phyloP scores from a whole-genome alignment of 2,113 vertebrate species.

The Arothron firmamentum region DNA sequence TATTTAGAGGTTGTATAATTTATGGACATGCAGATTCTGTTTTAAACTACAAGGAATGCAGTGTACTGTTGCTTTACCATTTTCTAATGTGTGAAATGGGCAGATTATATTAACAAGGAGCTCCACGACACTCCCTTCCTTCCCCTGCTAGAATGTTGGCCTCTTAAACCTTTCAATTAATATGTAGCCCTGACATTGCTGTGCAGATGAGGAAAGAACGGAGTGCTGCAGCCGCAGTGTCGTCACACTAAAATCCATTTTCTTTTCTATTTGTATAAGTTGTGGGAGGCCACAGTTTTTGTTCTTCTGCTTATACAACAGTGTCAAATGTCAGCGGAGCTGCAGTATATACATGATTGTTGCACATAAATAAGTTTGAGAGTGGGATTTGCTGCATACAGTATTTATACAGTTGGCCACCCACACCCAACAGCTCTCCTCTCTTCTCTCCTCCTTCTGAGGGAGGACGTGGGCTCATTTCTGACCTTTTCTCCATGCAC shows the following conservation, averaged over 20 bases:
- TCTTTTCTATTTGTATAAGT: neutral
- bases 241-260: neutral
- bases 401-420: slow-evolving; percentile 43
- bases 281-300: slow-evolving; percentile 7
- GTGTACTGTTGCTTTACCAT: too few species aligned
- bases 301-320: neutral
- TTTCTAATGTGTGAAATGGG: too few species aligned
- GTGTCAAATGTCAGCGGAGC: slow-evolving; percentile 6
- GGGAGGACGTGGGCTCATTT: slow-evolving; percentile 60
- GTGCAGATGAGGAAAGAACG: neutral
- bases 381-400: slow-evolving; percentile 26
- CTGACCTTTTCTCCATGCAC: slow-evolving; percentile 60
- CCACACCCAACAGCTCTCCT: slow-evolving; percentile 48
- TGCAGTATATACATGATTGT: neutral
- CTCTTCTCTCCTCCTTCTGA: slow-evolving; percentile 48
- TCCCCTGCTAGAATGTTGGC: too few species aligned
- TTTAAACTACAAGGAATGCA: too few species aligned
- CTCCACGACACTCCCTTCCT: too few species aligned
- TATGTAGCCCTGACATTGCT: neutral
- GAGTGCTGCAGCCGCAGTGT: too few species aligned
- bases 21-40: too few species aligned
- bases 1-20: too few species aligned
- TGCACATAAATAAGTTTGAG: slow-evolving; percentile 5
- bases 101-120: too few species aligned
- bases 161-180: too few species aligned